These are phyloP conservation scores for Onychostruthus taczanowskii DNA, from an alignment of 2,113 vertebrate genomes.

Conservation along the genomic window DNA sequence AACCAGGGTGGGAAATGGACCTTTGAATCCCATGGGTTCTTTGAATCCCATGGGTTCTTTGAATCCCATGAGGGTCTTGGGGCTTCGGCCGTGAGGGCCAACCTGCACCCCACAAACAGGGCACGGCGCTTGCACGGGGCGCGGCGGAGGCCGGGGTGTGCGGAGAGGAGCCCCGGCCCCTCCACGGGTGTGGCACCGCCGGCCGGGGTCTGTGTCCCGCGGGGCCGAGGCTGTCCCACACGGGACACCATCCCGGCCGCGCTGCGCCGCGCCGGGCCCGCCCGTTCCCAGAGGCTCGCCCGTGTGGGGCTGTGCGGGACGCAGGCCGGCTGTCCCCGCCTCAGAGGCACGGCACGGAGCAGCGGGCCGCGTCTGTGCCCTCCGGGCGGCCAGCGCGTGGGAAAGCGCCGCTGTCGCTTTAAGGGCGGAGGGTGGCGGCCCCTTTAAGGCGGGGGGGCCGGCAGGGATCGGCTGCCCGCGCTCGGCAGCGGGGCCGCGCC, in stretches of 20 bases:
- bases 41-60: background rate
- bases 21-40: too few relatives aligned
- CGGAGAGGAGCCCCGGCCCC: too few relatives aligned
- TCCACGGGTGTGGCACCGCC: rapidly evolving
- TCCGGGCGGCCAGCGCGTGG: background rate
- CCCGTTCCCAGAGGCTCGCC: background rate
- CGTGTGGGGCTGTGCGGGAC: background rate
- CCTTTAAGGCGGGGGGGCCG: background rate
- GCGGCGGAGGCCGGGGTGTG: background rate
- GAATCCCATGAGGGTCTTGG: background rate
- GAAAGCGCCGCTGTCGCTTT: background rate
- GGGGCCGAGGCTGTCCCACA: background rate
- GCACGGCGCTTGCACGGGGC: background rate
- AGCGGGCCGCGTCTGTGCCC: background rate
- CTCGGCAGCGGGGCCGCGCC: background rate
- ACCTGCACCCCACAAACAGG: too few relatives aligned
- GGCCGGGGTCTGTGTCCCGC: too few relatives aligned
- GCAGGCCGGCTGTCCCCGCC: background rate
- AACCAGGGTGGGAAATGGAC: background rate
- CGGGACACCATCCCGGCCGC: rapidly evolving
- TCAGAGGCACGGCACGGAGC: background rate
- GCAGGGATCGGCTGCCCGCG: background rate
- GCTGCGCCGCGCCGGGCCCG: background rate
- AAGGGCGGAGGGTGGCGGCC: background rate
- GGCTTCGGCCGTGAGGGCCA: background rate